These are phyloP conservation scores for Pangasius djambal DNA, from an alignment of 2,797 vertebrate genomes.

Conservation along the genomic window DNA sequence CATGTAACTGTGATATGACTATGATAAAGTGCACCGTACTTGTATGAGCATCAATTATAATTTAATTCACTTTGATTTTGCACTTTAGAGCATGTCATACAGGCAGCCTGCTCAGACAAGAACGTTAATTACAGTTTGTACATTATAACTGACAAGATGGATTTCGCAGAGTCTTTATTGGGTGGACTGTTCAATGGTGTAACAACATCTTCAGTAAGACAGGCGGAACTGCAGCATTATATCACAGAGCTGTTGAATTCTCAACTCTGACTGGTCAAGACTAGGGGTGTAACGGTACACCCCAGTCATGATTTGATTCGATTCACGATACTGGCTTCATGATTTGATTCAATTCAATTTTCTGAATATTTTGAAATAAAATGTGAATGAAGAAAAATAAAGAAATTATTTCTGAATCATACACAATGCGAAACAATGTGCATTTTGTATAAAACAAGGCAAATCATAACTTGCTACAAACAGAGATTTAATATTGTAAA, in stretches of 20 bases:
- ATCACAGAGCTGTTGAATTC: neutral
- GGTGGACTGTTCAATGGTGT: neutral
- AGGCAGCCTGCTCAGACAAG: slow-evolving; percentile 7
- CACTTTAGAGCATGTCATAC: slow-evolving; percentile 17
- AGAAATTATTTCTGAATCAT: neutral
- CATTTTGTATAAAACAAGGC: too few species aligned
- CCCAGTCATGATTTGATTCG: neutral
- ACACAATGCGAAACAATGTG: neutral
- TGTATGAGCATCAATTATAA: slow-evolving; percentile 15
- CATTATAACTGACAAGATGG: neutral
- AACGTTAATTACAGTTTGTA: slow-evolving; percentile 16
- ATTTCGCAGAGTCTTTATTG: neutral
- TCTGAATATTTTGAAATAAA: neutral
- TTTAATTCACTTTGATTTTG: slow-evolving; percentile 26
- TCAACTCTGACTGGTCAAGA: neutral
- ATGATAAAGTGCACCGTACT: slow-evolving; percentile 12
- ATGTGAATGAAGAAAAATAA: neutral
- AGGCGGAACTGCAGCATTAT: neutral
- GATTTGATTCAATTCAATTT: neutral
- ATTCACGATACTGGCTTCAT: neutral
- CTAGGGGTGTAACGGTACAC: neutral
- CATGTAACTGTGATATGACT: neutral
- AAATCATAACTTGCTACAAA: too few species aligned
- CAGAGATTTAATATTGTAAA: neutral
- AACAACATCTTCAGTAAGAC: neutral